Percentiles rank a stretch among this genome's conserved stretches.
These are phyloP conservation scores for Erebia ligea DNA, from an alignment of 2,888 invertebrate genomes.

Conservation along the genomic window DNA sequence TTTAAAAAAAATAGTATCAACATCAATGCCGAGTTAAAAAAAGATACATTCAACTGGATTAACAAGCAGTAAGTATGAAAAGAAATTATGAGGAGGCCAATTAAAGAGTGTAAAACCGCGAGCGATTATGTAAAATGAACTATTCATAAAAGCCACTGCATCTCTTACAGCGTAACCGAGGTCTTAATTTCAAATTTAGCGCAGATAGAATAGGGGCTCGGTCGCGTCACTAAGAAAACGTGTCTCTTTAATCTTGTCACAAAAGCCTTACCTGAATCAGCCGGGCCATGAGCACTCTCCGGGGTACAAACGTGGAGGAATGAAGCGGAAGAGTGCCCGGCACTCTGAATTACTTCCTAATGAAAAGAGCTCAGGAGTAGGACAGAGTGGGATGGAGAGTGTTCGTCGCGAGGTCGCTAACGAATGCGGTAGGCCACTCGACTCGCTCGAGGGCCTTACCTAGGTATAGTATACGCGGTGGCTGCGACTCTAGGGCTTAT, in stretches of 20 bases:
- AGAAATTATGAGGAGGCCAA: slow-evolving; percentile 3
- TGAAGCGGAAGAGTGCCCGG: slow-evolving; percentile 79
- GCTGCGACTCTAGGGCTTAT: slow-evolving; percentile 48
- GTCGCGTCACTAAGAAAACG: slow-evolving; percentile 66
- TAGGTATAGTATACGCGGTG: slow-evolving; percentile 44
- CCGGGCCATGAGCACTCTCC: slow-evolving; percentile 72
- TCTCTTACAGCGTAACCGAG: slow-evolving; percentile 47
- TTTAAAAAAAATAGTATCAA: background rate
- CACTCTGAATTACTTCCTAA: slow-evolving; percentile 83
- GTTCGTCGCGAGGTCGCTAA: slow-evolving; percentile 77
- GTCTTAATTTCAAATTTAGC: slow-evolving; percentile 75
- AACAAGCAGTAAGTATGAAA: slow-evolving; percentile 2
- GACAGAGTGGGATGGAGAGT: slow-evolving; percentile 63
- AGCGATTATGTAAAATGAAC: slow-evolving; percentile 25
- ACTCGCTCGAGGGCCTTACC: slow-evolving; percentile 58
- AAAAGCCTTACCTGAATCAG: slow-evolving; percentile 81
- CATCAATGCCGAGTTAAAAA: background rate
- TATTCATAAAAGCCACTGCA: slow-evolving; percentile 22
- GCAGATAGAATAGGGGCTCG: slow-evolving; percentile 56
- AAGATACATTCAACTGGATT: background rate
- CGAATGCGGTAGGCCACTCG: slow-evolving; percentile 75
- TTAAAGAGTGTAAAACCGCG: slow-evolving; percentile 16
- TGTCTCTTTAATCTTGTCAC: slow-evolving; percentile 81
- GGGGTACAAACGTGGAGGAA: slow-evolving; percentile 73
- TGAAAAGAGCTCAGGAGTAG: slow-evolving; percentile 80